Conservation (phyloP, 2,797 vertebrate species). For the Neoniphon sammara region DNA sequence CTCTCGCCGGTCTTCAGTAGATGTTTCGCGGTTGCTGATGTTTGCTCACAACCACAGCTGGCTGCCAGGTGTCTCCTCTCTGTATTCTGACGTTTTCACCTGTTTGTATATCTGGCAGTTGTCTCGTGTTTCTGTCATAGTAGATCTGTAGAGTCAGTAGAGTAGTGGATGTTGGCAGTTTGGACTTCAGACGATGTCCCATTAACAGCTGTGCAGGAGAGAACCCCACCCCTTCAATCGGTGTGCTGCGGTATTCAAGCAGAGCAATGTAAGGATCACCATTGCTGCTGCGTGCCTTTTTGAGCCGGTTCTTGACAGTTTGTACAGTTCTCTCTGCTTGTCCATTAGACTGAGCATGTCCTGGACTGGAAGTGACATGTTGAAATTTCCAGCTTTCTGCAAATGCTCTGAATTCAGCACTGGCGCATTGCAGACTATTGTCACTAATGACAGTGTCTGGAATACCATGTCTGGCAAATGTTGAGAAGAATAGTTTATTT, state of each 20-base stretch:
- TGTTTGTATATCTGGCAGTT: constrained; percentile 5
- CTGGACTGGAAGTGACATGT: constrained; percentile 1
- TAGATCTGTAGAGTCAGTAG: constrained; percentile 4
- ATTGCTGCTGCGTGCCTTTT: constrained; percentile 3
- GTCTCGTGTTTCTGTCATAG: constrained; percentile 14
- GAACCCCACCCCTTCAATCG: neutral
- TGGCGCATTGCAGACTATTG: constrained; percentile 26
- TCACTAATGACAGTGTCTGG: too few species aligned
- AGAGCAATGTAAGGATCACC: constrained; percentile 4
- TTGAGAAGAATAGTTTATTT: too few species aligned
- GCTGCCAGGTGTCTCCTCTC: neutral
- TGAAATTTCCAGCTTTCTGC: constrained; percentile 21
- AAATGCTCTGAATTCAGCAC: constrained; percentile 23
- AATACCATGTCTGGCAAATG: too few species aligned
- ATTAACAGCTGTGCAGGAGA: constrained; percentile 2
- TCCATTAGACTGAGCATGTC: constrained; percentile 2
- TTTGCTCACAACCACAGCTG: neutral
- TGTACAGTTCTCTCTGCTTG: constrained; percentile 15
- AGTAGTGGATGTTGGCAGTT: constrained; percentile 6
- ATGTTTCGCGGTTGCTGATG: constrained; percentile 4
- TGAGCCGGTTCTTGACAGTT: neutral
- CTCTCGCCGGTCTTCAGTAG: constrained; percentile 10
- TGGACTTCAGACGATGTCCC: constrained; percentile 4
- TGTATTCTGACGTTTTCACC: constrained; percentile 24
- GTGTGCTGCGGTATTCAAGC: constrained; percentile 15